A percentile compares a stretch with the other conserved stretches of the same genome.
phyloP scores from a whole-genome alignment of 2,888 invertebrate species.

The Neoitamus cyanurus region DNA sequence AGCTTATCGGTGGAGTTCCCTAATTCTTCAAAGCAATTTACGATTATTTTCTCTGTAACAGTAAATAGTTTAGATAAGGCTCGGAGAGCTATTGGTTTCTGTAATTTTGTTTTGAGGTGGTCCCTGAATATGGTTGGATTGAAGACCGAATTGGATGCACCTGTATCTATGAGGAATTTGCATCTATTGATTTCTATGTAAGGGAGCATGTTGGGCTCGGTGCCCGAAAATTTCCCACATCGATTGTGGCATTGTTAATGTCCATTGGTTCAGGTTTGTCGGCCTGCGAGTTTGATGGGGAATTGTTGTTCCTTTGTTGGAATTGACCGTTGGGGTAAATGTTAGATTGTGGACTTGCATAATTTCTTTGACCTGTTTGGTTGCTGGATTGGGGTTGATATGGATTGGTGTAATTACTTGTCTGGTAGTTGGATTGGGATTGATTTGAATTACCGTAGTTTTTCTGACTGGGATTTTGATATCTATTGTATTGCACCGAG shows the following conservation, averaged over 20 bases:
- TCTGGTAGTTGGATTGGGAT: background rate
- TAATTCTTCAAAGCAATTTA: background rate
- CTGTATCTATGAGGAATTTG: constrained; percentile 2
- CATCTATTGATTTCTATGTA: background rate
- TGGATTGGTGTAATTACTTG: background rate
- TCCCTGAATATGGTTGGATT: background rate
- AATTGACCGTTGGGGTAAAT: background rate
- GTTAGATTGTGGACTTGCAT: background rate
- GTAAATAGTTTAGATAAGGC: background rate
- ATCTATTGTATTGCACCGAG: background rate
- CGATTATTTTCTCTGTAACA: background rate
- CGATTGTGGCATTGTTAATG: background rate
- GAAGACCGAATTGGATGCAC: background rate
- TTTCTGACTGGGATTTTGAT: background rate
- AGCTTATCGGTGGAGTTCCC: background rate
- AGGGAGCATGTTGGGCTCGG: background rate
- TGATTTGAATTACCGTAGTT: background rate
- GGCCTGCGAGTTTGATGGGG: background rate
- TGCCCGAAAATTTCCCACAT: background rate
- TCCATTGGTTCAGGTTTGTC: background rate
- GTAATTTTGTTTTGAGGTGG: background rate
- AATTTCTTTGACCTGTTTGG: background rate
- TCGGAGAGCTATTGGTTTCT: background rate
- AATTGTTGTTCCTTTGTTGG: background rate
- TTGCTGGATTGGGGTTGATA: background rate